Conservation (phyloP, 1,140 invertebrate species). For the Ceratina japonica region DNA sequence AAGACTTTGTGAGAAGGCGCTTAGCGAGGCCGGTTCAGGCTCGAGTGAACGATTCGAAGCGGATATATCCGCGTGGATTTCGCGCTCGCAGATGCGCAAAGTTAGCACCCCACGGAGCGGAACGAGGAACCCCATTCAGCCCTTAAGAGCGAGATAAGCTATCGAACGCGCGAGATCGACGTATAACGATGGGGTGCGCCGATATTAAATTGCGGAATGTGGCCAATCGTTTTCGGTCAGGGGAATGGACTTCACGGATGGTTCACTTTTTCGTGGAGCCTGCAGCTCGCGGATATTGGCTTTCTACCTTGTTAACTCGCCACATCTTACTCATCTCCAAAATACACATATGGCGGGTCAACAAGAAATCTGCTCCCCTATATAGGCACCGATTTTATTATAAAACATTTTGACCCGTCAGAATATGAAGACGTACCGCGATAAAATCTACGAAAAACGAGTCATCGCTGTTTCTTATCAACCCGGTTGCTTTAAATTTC, state of each 20-base stretch:
- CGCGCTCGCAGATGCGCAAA: constrained; percentile 26
- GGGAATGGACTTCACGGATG: constrained; percentile 49
- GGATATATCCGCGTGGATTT: constrained; percentile 10
- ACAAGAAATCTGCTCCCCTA: no score
- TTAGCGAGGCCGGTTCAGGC: neutral
- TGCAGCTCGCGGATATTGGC: constrained; percentile 9
- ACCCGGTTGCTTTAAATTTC: neutral
- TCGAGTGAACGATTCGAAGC: neutral
- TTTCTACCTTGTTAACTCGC: constrained; percentile 11
- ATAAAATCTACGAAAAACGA: no score
- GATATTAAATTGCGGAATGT: constrained; percentile 73
- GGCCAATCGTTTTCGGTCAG: constrained; percentile 66
- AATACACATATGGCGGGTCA: no score
- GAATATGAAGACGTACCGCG: no score
- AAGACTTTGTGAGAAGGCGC: neutral
- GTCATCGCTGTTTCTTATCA: no score
- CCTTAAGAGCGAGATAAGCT: constrained; percentile 45
- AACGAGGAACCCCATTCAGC: constrained; percentile 2
- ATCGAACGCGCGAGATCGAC: constrained; percentile 57
- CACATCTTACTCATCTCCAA: neutral
- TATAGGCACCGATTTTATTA: no score
- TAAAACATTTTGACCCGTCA: no score
- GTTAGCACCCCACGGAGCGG: constrained; percentile 7
- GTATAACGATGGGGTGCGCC: constrained; percentile 64
- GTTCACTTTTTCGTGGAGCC: neutral